A percentile compares a stretch with the other conserved stretches of the same genome.
Evolutionary conservation across 2,888 invertebrate species (phyloP).

Genomic region (Formica aserva): DNA sequence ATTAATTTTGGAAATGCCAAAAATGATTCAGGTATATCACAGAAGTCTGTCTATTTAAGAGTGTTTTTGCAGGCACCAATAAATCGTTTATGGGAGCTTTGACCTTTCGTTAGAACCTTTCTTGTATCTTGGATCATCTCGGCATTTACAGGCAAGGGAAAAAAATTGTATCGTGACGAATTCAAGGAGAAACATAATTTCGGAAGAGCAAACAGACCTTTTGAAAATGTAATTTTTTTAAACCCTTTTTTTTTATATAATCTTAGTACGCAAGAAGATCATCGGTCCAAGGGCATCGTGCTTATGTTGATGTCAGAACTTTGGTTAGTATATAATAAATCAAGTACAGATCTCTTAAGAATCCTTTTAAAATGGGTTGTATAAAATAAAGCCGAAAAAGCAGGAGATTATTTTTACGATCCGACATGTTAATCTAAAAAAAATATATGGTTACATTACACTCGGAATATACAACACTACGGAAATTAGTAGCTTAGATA

Average conservation of each 20-base stretch:
- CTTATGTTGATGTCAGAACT: not conserved
- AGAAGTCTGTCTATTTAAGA: conserved; percentile 22
- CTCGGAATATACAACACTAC: not conserved
- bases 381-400: not conserved
- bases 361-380: not conserved
- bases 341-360: not conserved
- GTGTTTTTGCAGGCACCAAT: conserved; percentile 41
- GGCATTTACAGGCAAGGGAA: conserved; percentile 49
- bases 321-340: not conserved
- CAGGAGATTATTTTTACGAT: conserved; percentile 4
- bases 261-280: conserved; percentile 67
- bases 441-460: not conserved
- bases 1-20: conserved; percentile 13
- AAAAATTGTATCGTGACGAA: conserved; percentile 74
- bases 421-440: not conserved
- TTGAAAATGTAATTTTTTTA: conserved; percentile 11
- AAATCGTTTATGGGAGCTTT: conserved; percentile 63
- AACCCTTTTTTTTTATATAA: conserved; percentile 74
- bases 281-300: conserved; percentile 39
- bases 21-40: conserved; percentile 24
- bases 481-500: not conserved
- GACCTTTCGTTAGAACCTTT: conserved; percentile 51
- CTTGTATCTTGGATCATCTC: conserved; percentile 15
- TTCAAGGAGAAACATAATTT: conserved; percentile 78
- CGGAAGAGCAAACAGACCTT: conserved; percentile 71